Evolutionary conservation across 2,888 invertebrate genomes (phyloP).

Genomic region (Keiferia lycopersicella): DNA sequence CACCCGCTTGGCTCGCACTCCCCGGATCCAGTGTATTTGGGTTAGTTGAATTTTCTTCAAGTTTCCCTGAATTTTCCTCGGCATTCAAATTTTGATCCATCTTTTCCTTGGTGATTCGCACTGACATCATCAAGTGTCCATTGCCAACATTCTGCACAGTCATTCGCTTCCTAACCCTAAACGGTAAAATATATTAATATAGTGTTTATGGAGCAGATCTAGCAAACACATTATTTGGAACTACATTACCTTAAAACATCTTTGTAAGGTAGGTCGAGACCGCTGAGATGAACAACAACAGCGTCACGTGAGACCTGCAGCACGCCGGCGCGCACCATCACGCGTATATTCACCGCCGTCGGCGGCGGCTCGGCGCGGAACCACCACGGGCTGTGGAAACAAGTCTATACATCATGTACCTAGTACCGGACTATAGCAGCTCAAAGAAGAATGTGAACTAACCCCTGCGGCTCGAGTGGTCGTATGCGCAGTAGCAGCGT

Average conservation of each 20-base stretch:
- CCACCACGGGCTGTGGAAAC: conserved; percentile 40
- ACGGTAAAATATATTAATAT: background rate
- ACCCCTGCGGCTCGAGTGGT: conserved; percentile 42
- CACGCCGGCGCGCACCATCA: conserved; percentile 34
- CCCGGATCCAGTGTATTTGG: background rate
- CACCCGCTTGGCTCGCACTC: background rate
- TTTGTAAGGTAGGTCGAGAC: conserved; percentile 48
- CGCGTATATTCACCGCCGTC: conserved; percentile 41
- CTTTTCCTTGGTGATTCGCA: conserved; percentile 44
- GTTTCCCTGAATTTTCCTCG: background rate
- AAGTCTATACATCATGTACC: background rate
- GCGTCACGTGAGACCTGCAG: conserved; percentile 41
- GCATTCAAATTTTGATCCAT: conserved; percentile 34
- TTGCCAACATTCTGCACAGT: conserved; percentile 51
- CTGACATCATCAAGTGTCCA: conserved; percentile 41
- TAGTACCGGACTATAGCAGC: too few relatives aligned
- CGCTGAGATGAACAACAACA: conserved; percentile 50
- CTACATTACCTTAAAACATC: conserved; percentile 47
- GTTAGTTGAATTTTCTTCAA: background rate
- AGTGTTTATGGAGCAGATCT: background rate
- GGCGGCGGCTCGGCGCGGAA: conserved; percentile 45
- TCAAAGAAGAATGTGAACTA: background rate
- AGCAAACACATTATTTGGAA: background rate
- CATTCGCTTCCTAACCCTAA: conserved; percentile 58
- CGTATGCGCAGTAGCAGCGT: conserved; percentile 41